phyloP scores from a whole-genome alignment of 1,140 invertebrate genomes.

The Piezodorus guildinii region DNA sequence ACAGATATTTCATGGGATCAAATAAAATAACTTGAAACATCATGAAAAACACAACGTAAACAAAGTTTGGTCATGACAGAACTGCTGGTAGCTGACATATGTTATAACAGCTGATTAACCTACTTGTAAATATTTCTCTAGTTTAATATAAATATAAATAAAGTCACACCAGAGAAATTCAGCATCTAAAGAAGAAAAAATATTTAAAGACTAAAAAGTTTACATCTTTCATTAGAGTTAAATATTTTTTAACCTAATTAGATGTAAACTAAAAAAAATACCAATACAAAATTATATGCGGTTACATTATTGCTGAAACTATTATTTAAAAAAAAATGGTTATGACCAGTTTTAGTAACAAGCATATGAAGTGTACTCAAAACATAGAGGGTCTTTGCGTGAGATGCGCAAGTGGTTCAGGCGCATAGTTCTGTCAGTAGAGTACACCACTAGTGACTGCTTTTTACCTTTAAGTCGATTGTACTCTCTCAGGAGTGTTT shows the following conservation, averaged over 20 bases:
- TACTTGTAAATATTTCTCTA: neutral
- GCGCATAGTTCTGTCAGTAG: slow-evolving; percentile 6
- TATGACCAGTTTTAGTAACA: too few species aligned
- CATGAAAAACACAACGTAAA: neutral
- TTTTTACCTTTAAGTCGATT: slow-evolving; percentile 2
- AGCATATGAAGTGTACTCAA: too few species aligned
- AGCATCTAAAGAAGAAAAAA: too few species aligned
- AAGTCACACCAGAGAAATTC: too few species aligned
- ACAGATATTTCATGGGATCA: neutral
- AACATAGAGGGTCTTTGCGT: neutral
- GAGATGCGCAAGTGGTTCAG: neutral
- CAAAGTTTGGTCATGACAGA: neutral
- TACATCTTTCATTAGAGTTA: too few species aligned
- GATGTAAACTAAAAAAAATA: too few species aligned
- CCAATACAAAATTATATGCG: too few species aligned
- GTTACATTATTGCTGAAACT: too few species aligned
- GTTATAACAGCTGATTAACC: slow-evolving; percentile 10
- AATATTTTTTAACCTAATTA: too few species aligned
- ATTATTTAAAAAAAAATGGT: too few species aligned
- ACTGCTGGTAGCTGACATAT: neutral
- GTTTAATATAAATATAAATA: too few species aligned
- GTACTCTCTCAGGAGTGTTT: neutral
- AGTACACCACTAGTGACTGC: neutral
- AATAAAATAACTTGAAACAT: neutral
- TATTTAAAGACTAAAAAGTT: too few species aligned